These are phyloP conservation scores for Clarias macrocephalus DNA, from an alignment of 2,113 vertebrate species.

Conservation along the genomic window DNA sequence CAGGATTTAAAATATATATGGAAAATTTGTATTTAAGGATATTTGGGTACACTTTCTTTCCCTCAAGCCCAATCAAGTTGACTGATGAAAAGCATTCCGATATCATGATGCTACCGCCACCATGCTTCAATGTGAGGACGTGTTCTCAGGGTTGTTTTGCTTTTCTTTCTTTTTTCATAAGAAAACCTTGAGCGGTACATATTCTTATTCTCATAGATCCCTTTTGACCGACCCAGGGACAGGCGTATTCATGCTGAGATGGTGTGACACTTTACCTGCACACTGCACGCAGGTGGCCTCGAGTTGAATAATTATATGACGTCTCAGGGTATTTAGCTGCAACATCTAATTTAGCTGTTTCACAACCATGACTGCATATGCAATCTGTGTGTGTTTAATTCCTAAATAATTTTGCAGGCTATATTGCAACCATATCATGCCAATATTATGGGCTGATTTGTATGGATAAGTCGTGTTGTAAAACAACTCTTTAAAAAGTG, in stretches of 20 bases:
- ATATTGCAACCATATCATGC: neutral
- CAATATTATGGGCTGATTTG: neutral
- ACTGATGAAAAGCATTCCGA: neutral
- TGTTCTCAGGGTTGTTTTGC: neutral
- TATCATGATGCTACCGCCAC: neutral
- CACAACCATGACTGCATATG: neutral
- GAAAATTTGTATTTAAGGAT: neutral
- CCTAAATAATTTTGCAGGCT: too few species aligned
- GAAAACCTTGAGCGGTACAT: neutral
- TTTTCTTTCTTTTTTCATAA: neutral
- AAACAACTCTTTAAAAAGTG: too few species aligned
- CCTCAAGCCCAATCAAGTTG: neutral
- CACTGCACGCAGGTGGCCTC: neutral
- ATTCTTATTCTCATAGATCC: neutral
- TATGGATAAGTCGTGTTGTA: too few species aligned
- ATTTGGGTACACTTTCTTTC: neutral
- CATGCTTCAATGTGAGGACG: neutral
- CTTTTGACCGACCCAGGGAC: neutral
- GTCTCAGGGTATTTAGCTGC: neutral
- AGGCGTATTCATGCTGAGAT: neutral
- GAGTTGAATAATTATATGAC: neutral
- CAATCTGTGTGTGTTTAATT: too few species aligned
- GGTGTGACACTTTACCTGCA: neutral
- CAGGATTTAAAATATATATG: neutral
- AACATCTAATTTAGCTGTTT: neutral